phyloP scores from a whole-genome alignment of 2,797 vertebrate genomes.

The Antennarius maculatus region DNA sequence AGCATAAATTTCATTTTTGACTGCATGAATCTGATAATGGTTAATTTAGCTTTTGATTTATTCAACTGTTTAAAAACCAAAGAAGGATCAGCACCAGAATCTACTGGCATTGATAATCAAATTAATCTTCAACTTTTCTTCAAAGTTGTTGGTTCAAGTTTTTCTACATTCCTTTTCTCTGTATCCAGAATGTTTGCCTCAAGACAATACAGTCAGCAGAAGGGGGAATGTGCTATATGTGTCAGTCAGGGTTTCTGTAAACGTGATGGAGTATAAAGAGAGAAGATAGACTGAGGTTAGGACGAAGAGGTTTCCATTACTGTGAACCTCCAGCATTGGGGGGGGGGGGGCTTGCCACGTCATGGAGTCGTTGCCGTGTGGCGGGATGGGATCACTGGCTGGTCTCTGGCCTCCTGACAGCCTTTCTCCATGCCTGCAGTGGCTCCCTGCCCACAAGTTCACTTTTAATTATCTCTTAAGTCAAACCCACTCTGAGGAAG shows the following conservation, averaged over 20 bases:
- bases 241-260: background rate
- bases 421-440: slow-evolving; percentile 52
- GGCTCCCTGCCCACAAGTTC: slow-evolving; percentile 57
- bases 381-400: slow-evolving; percentile 59
- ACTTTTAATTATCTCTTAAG: slow-evolving; percentile 72
- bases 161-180: background rate
- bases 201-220: slow-evolving; percentile 6
- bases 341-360: slow-evolving; percentile 58
- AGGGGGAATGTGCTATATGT: slow-evolving; percentile 2
- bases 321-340: slow-evolving; percentile 41
- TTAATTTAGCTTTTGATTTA: background rate
- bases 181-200: slow-evolving; percentile 1
- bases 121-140: no score
- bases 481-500: slow-evolving; percentile 55
- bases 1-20: background rate
- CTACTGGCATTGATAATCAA: no score
- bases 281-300: background rate
- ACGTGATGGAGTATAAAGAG: background rate
- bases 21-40: background rate
- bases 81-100: background rate
- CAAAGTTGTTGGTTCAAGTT: background rate
- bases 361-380: slow-evolving; percentile 49
- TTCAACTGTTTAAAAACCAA: background rate
- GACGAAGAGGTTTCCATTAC: slow-evolving; percentile 47
- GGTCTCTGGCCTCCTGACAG: slow-evolving; percentile 63